Evolutionary conservation across 1,140 invertebrate species (phyloP).

Genomic region (Thaumatotibia leucotreta): DNA sequence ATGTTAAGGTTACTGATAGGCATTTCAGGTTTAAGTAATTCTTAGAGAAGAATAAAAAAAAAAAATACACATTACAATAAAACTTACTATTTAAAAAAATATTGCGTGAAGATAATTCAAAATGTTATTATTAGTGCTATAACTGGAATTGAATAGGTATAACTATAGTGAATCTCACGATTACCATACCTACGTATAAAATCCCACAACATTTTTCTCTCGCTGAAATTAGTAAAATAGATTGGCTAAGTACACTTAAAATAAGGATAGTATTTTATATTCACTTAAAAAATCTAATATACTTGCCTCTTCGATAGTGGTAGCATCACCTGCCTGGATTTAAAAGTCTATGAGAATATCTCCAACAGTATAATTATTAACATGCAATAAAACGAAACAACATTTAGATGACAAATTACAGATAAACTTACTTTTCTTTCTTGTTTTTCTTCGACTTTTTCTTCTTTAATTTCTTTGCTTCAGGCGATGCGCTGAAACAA

Average conservation of each 20-base stretch:
- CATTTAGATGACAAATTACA: conserved; percentile 6
- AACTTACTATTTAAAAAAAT: too few relatives aligned
- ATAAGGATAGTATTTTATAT: conserved; percentile 15
- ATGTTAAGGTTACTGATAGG: conserved; percentile 16
- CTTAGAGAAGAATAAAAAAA: too few relatives aligned
- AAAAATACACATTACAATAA: too few relatives aligned
- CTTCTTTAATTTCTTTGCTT: conserved; percentile 81
- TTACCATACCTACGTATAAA: conserved; percentile 61
- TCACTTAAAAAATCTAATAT: conserved; percentile 14
- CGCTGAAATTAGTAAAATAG: conserved; percentile 56
- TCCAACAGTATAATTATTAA: conserved; percentile 18
- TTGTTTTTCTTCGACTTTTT: conserved; percentile 84
- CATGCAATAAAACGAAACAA: conserved; percentile 17
- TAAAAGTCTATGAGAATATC: conserved; percentile 41
- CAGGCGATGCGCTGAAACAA: conserved; percentile 78
- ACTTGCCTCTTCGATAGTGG: conserved; percentile 65
- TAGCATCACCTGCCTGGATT: conserved; percentile 61
- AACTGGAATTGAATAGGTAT: not conserved
- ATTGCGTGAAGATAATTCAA: not conserved
- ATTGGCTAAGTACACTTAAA: conserved; percentile 8
- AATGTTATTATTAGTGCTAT: not conserved
- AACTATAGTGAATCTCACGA: not conserved
- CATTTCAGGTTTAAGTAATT: too few relatives aligned
- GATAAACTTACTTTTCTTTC: conserved; percentile 80
- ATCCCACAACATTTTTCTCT: conserved; percentile 64